phyloP scores from a whole-genome alignment of 2,888 invertebrate genomes.

The Aphidoletes aphidimyza region DNA sequence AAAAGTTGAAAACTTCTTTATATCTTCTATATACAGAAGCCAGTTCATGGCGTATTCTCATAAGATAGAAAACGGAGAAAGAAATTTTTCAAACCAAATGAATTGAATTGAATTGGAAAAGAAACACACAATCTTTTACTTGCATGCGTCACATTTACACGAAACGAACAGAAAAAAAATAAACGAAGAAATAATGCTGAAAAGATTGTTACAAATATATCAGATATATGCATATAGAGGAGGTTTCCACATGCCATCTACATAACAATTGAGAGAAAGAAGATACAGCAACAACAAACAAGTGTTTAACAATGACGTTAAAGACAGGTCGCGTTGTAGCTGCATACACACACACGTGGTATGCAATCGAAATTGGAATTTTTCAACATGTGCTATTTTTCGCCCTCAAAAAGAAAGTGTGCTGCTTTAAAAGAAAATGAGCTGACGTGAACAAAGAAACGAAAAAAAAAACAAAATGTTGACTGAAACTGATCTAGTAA shows the following conservation, averaged over 20 bases:
- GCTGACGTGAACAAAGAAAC: background rate
- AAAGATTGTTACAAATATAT: background rate
- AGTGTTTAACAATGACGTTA: background rate
- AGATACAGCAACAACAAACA: background rate
- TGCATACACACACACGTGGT: background rate
- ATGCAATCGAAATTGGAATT: background rate
- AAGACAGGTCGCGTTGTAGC: conserved; percentile 2
- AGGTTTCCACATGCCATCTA: conserved; percentile 33
- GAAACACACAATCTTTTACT: background rate
- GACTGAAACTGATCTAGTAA: background rate
- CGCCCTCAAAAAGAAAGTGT: conserved; percentile 5
- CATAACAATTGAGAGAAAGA: conserved; percentile 43
- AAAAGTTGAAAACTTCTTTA: no score
- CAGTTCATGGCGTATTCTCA: background rate
- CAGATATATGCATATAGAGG: background rate
- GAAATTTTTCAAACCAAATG: background rate
- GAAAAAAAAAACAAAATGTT: background rate
- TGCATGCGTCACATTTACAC: background rate
- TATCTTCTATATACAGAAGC: background rate
- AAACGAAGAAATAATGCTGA: background rate
- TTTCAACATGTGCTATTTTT: background rate
- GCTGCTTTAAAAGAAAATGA: background rate
- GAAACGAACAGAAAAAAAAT: no score
- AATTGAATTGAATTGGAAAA: background rate
- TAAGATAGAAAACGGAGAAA: background rate